Conservation (phyloP, 2,113 vertebrate genomes). For the Dolichotis patagonum region DNA sequence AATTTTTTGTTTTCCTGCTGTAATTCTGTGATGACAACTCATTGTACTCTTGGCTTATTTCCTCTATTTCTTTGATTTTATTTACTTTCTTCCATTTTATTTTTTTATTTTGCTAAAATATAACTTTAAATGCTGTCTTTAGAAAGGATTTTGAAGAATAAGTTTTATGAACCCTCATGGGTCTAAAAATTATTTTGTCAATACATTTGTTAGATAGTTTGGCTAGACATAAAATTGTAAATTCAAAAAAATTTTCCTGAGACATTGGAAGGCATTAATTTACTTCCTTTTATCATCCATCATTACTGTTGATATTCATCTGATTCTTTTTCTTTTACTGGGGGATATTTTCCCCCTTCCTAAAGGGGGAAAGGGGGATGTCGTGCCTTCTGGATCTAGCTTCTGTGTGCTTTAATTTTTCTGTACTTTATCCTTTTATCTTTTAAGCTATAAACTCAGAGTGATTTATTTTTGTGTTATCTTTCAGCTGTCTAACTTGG, state of each 20-base stretch:
- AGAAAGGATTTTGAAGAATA: neutral
- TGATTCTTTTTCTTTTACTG: neutral
- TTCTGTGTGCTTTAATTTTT: conserved; percentile 69
- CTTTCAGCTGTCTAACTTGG: conserved; percentile 61
- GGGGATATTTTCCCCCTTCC: neutral
- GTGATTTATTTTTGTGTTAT: conserved; percentile 62
- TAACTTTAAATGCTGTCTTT: conserved; percentile 5
- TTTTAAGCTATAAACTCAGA: conserved; percentile 65
- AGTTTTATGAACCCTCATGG: neutral
- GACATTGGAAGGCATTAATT: neutral
- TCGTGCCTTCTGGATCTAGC: conserved; percentile 57
- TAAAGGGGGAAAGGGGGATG: conserved; percentile 17
- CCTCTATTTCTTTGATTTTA: neutral
- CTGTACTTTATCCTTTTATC: conserved; percentile 57
- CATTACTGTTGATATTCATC: neutral
- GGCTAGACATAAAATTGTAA: neutral
- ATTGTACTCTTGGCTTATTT: neutral
- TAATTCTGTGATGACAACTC: neutral
- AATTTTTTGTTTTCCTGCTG: neutral
- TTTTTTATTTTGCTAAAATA: neutral
- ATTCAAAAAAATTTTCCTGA: neutral
- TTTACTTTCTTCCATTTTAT: neutral
- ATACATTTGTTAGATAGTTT: conserved; percentile 25
- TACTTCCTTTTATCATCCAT: neutral
- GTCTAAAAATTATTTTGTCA: neutral